phyloP scores from a whole-genome alignment of 2,797 vertebrate genomes.

The Salmo trutta region DNA sequence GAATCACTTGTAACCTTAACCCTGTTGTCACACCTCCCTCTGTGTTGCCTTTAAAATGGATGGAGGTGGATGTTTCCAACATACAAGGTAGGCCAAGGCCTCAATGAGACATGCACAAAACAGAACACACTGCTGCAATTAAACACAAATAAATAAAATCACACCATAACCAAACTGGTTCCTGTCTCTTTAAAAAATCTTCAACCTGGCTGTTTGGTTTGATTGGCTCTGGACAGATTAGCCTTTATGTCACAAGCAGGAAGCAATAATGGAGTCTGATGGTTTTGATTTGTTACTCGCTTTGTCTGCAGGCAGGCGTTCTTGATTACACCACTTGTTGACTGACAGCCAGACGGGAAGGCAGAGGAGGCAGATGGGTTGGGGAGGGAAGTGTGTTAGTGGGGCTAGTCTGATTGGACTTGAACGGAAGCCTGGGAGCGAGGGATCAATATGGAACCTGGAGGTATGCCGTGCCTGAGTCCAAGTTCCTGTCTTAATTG shows the following conservation, averaged over 20 bases:
- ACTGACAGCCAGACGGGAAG: conserved; percentile 37
- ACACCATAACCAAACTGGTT: conserved; percentile 4
- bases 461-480: conserved; percentile 37
- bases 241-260: conserved; percentile 25
- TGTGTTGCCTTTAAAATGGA: too few species aligned
- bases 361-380: background rate
- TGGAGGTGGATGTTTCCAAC: background rate
- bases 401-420: conserved; percentile 17
- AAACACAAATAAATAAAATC: background rate
- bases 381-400: background rate
- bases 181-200: conserved; percentile 5
- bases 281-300: conserved; percentile 41
- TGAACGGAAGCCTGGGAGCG: conserved; percentile 52
- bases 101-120: background rate
- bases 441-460: conserved; percentile 56
- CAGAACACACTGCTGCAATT: background rate
- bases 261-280: conserved; percentile 39
- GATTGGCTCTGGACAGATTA: conserved; percentile 19
- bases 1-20: too few species aligned
- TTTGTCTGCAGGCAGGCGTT: conserved; percentile 39
- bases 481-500: conserved; percentile 62
- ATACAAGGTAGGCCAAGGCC: background rate
- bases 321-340: conserved; percentile 57
- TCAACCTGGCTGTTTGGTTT: conserved; percentile 17
- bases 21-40: too few species aligned